Base-by-base conservation (phyloP, 2,888 invertebrate genomes). In the Hypomecis punctinalis region DNA sequence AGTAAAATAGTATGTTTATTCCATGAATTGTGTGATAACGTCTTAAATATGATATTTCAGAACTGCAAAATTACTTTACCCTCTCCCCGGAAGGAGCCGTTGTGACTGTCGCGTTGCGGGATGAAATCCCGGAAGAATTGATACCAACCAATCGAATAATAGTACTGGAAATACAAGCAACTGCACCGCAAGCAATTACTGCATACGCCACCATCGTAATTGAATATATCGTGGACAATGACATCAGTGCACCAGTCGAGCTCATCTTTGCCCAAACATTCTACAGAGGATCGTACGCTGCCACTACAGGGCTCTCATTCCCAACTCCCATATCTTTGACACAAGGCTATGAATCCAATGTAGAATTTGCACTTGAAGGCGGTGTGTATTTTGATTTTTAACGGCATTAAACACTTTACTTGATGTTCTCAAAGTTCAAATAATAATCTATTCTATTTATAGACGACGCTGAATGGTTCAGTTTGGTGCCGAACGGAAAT, bases 281-380 rank as follows among this genome's bases (percentile, higher is more conserved):
- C 66, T 82, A 82, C 61, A 75, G 72, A 5, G 80, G 79, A 23
- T 64, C 69, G 6, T 80, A 72, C 58, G 64, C 70, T 9, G 62
- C 61, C 6, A 45, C 47, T 8, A 55, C 5, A 6, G 77, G 75
- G 5, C 69, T 80, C 5, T 49, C 52, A 1, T 69, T 79, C 48
- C 61, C 66, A 1, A 63, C 68, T 5, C 55, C 65, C 0, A 75
- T 82, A 36, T 64, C 70, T 0, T 57, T 81, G 5, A 39, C 63
- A 0, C 56, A 75, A 37, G 80, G 79, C 6, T 77, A 74, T 42
- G 74, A 76, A 9, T 62, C 66, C n/a, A 66, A 57, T 9, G 79
- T 82, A 3, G 60, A 55, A 11, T 81, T 80, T 54, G 42, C n/a
- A 23, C 70, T 82, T 0, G 75, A 75, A 61, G 82, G 80, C 72